Evolutionary conservation across 2,797 vertebrate species (phyloP), one percentile per base, ranked within the genome.

Genomic region (Sparidentex hasta): DNA sequence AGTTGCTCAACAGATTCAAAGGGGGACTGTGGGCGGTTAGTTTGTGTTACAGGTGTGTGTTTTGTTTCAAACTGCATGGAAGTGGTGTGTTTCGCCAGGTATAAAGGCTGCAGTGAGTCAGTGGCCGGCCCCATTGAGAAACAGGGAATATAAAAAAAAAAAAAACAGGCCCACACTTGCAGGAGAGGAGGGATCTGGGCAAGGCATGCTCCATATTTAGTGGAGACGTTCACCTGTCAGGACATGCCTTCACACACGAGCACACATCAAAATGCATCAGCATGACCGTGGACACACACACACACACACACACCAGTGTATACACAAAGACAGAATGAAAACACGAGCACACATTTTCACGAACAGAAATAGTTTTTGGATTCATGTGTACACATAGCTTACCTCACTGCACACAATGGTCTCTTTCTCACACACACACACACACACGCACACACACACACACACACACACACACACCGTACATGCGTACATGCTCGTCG

Each of bases 111-210:
- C 82, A 76, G 21, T 81, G 84, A 86, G 56, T 66, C 74, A 33
- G 29, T 1, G 27, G 20, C 25, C 7, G 2, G 71, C n/a, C 65
- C 27, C 66, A 47, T 65, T 70, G 85, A 85, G 66, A 66, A 86
- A 87, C 73, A 76, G 29, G 20, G 74, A 80, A 76, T 89, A 84
- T 76, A 25, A 25, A 25, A 25, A 25, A 25, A 25, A 25, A 25
- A 25, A 76, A 83, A 85, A 76, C 90, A 77, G 33, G 89, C 64
- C 58, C 62, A 65, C 58, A 88, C 91, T 83, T 82, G 87, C 78
- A 81, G 71, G 55, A 6, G 58, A 47, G 80, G 76, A 51, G 43
- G 77, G 38, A 11, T 76, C 57, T 65, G 86, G 85, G 87, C 46
- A 23, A 47, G 86, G 75, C 74, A 74, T 56, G 51, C 48, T 70